A percentile compares a stretch with the other conserved stretches of the same genome.
These are phyloP conservation scores for Octonoba sinensis DNA, from an alignment of 2,888 invertebrate genomes.

Conservation along the genomic window DNA sequence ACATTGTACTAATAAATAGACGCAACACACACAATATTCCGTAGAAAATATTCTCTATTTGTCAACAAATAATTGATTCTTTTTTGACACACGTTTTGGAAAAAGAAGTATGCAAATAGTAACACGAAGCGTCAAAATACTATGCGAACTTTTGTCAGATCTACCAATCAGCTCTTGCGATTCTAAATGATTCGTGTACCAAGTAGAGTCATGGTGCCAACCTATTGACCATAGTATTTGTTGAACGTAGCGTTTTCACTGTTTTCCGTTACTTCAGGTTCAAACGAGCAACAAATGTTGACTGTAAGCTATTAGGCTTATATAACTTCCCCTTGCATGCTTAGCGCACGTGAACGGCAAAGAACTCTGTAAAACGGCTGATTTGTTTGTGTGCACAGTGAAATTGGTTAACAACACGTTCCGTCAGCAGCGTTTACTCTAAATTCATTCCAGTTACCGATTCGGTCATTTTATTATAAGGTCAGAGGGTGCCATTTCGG, in stretches of 20 bases:
- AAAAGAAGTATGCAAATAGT: no score
- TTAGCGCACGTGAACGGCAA: background rate
- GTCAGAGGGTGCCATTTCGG: constrained; percentile 13
- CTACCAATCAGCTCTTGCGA: no score
- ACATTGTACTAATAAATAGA: no score
- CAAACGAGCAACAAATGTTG: no score
- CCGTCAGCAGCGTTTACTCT: constrained; percentile 20
- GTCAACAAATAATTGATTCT: no score
- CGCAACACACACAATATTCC: no score
- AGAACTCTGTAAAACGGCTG: background rate
- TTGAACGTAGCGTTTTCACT: constrained; percentile 18
- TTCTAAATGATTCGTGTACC: background rate
- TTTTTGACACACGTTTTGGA: no score
- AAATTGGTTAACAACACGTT: constrained; percentile 35
- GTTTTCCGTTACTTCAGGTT: background rate
- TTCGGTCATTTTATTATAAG: constrained; percentile 10
- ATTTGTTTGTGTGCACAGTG: constrained; percentile 43
- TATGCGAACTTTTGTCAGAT: no score
- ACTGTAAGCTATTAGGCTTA: no score
- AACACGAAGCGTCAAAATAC: no score
- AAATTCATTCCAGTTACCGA: background rate
- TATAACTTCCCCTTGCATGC: constrained; percentile 16
- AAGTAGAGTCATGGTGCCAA: background rate
- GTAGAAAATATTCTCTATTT: no score
- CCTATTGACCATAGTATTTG: constrained; percentile 37